These are phyloP conservation scores for Pangasius djambal DNA, from an alignment of 2,797 vertebrate genomes.

Conservation along the genomic window DNA sequence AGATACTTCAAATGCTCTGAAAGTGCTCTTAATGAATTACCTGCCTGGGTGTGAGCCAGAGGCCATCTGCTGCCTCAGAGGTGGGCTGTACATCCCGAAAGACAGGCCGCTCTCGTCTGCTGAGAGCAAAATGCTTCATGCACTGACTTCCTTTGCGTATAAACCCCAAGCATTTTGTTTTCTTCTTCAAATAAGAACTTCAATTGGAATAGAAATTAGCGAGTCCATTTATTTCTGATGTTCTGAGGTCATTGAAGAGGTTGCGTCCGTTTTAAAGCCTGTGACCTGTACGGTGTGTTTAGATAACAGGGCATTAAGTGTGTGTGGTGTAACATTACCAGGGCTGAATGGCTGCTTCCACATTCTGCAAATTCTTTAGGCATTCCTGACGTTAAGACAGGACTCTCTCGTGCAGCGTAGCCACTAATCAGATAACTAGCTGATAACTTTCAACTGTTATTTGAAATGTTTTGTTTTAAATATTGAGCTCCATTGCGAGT, in stretches of 20 bases:
- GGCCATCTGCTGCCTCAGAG: constrained; percentile 42
- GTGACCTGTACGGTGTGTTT: constrained; percentile 25
- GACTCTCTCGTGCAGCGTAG: constrained; percentile 22
- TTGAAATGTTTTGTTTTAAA: too few relatives aligned
- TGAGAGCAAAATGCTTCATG: background rate
- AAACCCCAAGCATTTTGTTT: background rate
- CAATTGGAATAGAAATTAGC: background rate
- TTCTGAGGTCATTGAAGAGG: background rate
- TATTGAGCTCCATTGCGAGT: background rate
- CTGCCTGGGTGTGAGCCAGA: constrained; percentile 30
- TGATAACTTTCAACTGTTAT: background rate
- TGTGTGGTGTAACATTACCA: constrained; percentile 39
- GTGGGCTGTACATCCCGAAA: constrained; percentile 45
- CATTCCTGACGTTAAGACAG: constrained; percentile 37
- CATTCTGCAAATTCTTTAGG: constrained; percentile 67
- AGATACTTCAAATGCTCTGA: constrained; percentile 29
- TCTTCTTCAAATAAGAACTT: background rate
- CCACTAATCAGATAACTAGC: constrained; percentile 24
- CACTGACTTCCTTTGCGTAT: background rate
- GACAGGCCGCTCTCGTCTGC: constrained; percentile 8
- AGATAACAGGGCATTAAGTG: background rate
- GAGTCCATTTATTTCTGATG: background rate
- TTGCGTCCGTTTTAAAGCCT: background rate
- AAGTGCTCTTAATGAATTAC: constrained; percentile 53
- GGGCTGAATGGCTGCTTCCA: constrained; percentile 35